A percentile compares a stretch with the other conserved stretches of the same genome.
These are phyloP conservation scores for Candoia aspera DNA, from an alignment of 2,113 vertebrate genomes.

Conservation along the genomic window DNA sequence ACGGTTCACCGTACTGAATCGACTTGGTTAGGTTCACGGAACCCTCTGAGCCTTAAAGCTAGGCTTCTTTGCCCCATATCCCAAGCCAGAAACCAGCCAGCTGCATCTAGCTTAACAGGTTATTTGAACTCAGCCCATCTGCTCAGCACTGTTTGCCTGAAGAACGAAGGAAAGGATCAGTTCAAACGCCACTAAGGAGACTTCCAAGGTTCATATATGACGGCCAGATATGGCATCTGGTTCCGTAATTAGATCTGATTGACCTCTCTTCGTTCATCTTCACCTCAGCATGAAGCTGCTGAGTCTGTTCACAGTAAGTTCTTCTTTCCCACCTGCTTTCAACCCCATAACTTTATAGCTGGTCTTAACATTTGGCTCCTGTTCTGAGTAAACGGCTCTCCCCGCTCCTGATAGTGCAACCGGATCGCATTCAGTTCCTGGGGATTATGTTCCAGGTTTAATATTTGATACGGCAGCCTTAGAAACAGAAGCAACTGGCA, in stretches of 20 bases:
- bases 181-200: not conserved
- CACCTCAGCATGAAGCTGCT: not conserved
- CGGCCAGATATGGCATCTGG: not conserved
- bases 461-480: conserved; percentile 1
- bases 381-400: not conserved
- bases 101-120: not conserved
- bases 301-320: not conserved
- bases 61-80: not conserved
- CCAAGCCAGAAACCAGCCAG: not conserved
- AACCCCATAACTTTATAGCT: not conserved
- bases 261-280: not conserved
- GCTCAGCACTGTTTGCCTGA: not conserved
- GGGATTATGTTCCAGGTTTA: not conserved
- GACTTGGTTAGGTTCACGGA: not conserved
- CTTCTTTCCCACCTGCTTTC: not conserved
- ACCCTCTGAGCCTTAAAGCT: not conserved
- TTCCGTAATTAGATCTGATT: not conserved
- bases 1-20: not conserved
- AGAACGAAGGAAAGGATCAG: not conserved
- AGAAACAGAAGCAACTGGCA: not conserved
- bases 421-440: not conserved
- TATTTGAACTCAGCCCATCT: not conserved
- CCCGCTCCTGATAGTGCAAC: not conserved
- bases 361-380: not conserved
- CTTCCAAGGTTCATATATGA: not conserved